Conservation (phyloP, 2,113 vertebrate species). For the Puntigrus tetrazona region DNA sequence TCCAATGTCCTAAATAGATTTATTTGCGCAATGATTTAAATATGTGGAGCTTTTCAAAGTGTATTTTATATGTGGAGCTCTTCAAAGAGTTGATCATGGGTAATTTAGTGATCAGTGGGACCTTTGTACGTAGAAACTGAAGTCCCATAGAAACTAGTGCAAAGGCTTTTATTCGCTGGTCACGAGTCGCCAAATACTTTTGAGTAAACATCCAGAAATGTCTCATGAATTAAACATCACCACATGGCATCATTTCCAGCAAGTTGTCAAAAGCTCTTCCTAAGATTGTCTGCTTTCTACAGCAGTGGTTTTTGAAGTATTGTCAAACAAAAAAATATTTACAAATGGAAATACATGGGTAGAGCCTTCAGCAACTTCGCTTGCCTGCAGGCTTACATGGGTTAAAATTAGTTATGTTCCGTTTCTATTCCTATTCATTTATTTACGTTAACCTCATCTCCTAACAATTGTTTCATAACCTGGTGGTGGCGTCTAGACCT, state of each 20-base stretch:
- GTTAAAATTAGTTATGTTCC: neutral
- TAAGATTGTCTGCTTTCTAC: neutral
- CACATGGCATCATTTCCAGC: neutral
- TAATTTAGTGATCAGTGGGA: neutral
- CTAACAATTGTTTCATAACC: neutral
- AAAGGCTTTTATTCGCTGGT: neutral
- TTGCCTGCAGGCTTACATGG: neutral
- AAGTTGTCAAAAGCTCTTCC: neutral
- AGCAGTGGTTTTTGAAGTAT: neutral
- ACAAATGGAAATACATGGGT: neutral
- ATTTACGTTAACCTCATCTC: neutral
- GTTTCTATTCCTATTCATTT: neutral
- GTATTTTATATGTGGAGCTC: neutral
- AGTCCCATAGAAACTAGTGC: neutral
- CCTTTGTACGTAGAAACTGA: too few relatives aligned
- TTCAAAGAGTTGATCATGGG: neutral
- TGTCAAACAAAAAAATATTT: neutral
- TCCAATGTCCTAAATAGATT: neutral
- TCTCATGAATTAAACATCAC: neutral
- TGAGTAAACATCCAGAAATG: neutral
- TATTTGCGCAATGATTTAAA: neutral
- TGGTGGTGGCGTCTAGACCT: slow-evolving; percentile 10
- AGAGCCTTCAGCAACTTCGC: neutral
- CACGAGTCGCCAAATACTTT: neutral
- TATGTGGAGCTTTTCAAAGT: neutral